phyloP scores from a whole-genome alignment of 2,113 vertebrate species.

The Struthio camelus region DNA sequence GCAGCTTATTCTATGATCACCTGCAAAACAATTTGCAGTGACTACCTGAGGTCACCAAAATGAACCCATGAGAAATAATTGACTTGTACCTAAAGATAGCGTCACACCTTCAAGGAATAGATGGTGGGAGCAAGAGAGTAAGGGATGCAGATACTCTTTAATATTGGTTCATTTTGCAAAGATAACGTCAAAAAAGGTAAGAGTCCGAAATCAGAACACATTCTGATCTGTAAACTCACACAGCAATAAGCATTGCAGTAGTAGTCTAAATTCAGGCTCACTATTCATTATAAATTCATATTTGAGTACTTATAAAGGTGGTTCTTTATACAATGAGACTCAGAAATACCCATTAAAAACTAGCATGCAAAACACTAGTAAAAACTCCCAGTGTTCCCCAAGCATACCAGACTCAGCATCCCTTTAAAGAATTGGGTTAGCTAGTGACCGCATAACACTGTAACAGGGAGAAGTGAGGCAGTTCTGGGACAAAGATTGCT shows the following conservation, averaged over 20 bases:
- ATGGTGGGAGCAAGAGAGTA: neutral
- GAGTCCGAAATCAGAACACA: neutral
- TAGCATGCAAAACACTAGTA: neutral
- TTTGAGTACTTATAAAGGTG: neutral
- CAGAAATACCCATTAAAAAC: neutral
- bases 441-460: neutral
- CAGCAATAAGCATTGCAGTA: neutral
- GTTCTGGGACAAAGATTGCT: neutral
- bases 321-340: neutral
- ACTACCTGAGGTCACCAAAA: neutral
- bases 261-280: neutral
- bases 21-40: slow-evolving; percentile 1
- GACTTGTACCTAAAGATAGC: neutral
- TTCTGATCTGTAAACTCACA: rapidly evolving
- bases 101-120: neutral
- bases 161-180: neutral
- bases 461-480: neutral
- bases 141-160: neutral
- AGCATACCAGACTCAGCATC: neutral
- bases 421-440: neutral
- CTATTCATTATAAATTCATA: neutral
- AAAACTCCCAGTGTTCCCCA: neutral
- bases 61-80: neutral
- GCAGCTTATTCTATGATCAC: slow-evolving; percentile 3
- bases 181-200: neutral